Evolutionary conservation across 35 echinoderm and acorn worm genomes (phyloP).

Genomic region (Apostichopus japonicus): DNA sequence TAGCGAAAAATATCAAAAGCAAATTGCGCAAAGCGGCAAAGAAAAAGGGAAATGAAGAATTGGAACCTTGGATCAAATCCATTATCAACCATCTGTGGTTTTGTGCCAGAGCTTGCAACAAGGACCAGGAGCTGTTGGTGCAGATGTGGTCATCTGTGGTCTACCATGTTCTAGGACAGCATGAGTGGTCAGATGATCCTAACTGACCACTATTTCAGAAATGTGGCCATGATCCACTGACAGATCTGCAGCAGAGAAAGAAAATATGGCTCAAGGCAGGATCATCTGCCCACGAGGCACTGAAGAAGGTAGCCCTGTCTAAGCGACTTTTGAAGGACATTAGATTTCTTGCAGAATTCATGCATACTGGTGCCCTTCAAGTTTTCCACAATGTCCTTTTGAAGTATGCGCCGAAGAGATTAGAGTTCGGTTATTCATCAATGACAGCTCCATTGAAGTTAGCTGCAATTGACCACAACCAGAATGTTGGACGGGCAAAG

Average conservation of each 20-base stretch:
- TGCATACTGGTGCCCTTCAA: slow-evolving; percentile 5
- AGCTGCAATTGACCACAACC: slow-evolving; percentile 32
- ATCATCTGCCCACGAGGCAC: not conserved
- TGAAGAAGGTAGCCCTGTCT: not conserved
- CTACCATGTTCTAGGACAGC: not conserved
- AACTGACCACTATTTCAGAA: not conserved
- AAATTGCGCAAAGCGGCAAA: no score
- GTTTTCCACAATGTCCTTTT: slow-evolving; percentile 39
- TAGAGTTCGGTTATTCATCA: not conserved
- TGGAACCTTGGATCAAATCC: no score
- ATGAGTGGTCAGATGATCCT: not conserved
- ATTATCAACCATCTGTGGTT: not conserved
- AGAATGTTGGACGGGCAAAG: not conserved
- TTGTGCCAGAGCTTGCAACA: slow-evolving; percentile 7
- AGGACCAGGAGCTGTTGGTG: not conserved
- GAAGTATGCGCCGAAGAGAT: slow-evolving; percentile 48
- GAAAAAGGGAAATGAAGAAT: not conserved
- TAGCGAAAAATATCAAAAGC: not conserved
- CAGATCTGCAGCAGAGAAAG: not conserved
- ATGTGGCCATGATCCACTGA: slow-evolving; percentile 1
- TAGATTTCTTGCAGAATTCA: not conserved
- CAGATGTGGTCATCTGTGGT: slow-evolving; percentile 30
- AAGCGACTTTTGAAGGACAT: not conserved
- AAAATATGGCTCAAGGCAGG: not conserved
- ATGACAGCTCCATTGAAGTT: slow-evolving; percentile 2